These are phyloP conservation scores for Shinisaurus crocodilurus DNA, from an alignment of 2,113 vertebrate genomes.

Conservation along the genomic window DNA sequence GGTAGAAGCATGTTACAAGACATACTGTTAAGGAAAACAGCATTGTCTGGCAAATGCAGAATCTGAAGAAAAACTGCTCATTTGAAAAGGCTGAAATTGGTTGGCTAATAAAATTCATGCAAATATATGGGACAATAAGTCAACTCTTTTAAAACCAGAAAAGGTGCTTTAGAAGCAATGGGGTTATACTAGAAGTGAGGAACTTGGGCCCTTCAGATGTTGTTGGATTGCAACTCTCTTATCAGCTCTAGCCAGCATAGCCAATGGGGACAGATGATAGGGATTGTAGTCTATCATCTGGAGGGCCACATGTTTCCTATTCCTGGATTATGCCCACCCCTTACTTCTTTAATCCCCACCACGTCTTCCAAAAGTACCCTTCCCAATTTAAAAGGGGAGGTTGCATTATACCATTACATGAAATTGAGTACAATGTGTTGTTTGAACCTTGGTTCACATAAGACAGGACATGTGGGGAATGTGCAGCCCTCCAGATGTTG, in stretches of 20 bases:
- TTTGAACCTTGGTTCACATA: not conserved
- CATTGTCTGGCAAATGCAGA: not conserved
- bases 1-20: not conserved
- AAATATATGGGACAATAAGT: not conserved
- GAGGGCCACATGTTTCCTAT: too few species aligned
- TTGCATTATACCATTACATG: not conserved
- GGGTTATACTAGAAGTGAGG: too few species aligned
- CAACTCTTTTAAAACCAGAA: not conserved
- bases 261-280: too few species aligned
- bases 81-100: not conserved
- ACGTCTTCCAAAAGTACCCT: too few species aligned
- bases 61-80: not conserved
- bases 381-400: not conserved
- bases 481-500: too few species aligned
- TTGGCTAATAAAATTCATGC: not conserved
- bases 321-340: too few species aligned
- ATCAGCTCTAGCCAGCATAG: too few species aligned
- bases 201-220: too few species aligned
- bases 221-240: too few species aligned
- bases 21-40: not conserved
- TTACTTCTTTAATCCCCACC: too few species aligned
- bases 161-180: too few species aligned
- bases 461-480: not conserved
- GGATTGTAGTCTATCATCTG: too few species aligned
- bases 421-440: not conserved